Base-by-base conservation (phyloP, 2,888 invertebrate species). In the Agrochola macilenta region DNA sequence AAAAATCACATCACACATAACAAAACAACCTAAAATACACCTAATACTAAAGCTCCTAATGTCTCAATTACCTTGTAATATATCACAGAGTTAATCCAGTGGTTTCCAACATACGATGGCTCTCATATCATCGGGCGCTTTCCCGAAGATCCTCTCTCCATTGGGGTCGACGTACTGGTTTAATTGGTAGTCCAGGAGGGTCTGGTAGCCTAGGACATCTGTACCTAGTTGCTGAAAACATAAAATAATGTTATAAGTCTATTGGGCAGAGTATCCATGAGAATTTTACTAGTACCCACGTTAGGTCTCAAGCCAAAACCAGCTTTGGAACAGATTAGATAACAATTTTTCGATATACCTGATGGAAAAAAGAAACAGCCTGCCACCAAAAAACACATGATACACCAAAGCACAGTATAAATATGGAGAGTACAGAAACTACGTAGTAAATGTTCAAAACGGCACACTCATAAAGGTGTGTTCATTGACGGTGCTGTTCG, bases 41-140 rank as follows among this genome's bases (percentile, higher is more conserved):
- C 61, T 74, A 72, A 77, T 61, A 4, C 1, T 39, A 23, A 66
- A 5, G 2, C 0, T 1, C 0, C 11, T 79, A 60, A 39, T 71
- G 60, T 64, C 57, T 76, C 64, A 17, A 61, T 76, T 72, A 71
- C 52, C 43, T 70, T 82, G 39, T 58, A 66, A 66, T 35, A 14
- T 71, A 74, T 84, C 66, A 84, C 79, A 84, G 64, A 61, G 3
- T 84, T 89, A 95, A 46, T 95, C 93, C 0, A 95, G 86, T 8
- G 97, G 95, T 94, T 98, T 98, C 98, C 98, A 98, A 88, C 98
- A 98, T 4, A 98, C 98, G 74, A 98, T 95, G 0, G 98, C 98
- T 89, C 98, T 95, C 95, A 98, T 98, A 46, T 97, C 97, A 89
- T 98, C 98, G 0, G 98, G 98, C 0, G 99, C 99, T 72, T 97